A percentile compares a stretch with the other conserved stretches of the same genome.
phyloP scores from a whole-genome alignment of 2,888 invertebrate genomes.

The Liposcelis brunnea region DNA sequence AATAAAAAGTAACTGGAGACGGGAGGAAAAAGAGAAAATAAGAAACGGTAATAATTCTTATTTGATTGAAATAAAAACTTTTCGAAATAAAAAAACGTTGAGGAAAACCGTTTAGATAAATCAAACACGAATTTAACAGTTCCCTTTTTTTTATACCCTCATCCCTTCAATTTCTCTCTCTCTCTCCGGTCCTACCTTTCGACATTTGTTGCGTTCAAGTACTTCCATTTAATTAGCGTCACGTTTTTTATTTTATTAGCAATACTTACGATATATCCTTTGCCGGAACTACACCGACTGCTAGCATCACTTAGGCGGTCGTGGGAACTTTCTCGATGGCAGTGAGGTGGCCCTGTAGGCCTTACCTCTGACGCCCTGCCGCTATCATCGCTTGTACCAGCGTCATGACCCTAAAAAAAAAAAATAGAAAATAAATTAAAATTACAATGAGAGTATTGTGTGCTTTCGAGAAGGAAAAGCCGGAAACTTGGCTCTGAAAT shows the following conservation, averaged over 20 bases:
- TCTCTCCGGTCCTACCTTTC: too few species aligned
- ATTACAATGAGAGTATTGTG: background rate
- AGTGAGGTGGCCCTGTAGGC: constrained; percentile 7
- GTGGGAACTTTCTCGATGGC: constrained; percentile 17
- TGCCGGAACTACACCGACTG: constrained; percentile 83
- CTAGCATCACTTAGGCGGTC: constrained; percentile 77
- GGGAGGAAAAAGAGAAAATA: constrained; percentile 4
- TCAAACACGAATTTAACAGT: too few species aligned
- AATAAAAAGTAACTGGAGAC: background rate
- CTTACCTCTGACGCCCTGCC: constrained; percentile 61
- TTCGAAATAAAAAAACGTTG: background rate
- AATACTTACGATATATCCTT: constrained; percentile 86
- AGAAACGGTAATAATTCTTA: constrained; percentile 1
- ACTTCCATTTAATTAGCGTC: too few species aligned
- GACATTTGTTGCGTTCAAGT: too few species aligned
- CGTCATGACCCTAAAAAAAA: constrained; percentile 49
- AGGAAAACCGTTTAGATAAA: too few species aligned
- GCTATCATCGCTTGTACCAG: constrained; percentile 71
- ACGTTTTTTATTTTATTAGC: too few species aligned
- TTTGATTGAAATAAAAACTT: constrained; percentile 3
- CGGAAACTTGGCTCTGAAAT: too few species aligned
- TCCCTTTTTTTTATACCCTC: too few species aligned
- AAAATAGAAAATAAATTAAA: background rate
- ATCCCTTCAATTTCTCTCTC: too few species aligned
- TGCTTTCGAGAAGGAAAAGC: constrained; percentile 14